Evolutionary conservation across 2,888 invertebrate genomes (phyloP).

Genomic region (Carabus problematicus): DNA sequence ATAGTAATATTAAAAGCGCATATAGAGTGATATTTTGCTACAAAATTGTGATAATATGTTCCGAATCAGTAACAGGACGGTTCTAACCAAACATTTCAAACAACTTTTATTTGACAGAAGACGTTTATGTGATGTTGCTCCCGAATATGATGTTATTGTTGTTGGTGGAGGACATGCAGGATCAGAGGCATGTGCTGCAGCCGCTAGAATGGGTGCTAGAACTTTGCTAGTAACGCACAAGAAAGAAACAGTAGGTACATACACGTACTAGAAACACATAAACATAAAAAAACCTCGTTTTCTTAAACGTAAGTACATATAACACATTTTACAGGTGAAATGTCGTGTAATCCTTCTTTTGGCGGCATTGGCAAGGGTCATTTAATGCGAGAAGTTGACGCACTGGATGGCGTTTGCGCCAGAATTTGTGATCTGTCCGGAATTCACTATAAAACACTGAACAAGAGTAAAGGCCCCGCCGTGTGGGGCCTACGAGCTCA

Average conservation of each 20-base stretch:
- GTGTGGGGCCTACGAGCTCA: constrained; percentile 90
- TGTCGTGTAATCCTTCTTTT: constrained; percentile 94
- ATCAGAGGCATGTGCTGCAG: constrained; percentile 83
- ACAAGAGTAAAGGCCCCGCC: constrained; percentile 82
- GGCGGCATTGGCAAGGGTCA: constrained; percentile 93
- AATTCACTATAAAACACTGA: constrained; percentile 81
- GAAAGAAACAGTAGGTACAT: constrained; percentile 76
- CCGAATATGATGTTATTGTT: constrained; percentile 75
- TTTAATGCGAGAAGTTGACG: constrained; percentile 86
- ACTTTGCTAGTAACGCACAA: constrained; percentile 87
- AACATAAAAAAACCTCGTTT: too few relatives aligned
- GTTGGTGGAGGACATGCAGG: constrained; percentile 94
- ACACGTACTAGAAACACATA: constrained; percentile 1
- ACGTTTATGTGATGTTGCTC: background rate
- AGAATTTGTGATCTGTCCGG: constrained; percentile 83
- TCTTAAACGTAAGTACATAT: too few relatives aligned
- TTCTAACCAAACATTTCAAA: too few relatives aligned
- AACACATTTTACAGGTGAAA: constrained; percentile 76
- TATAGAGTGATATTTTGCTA: too few relatives aligned
- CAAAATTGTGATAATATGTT: too few relatives aligned
- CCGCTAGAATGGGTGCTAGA: constrained; percentile 81
- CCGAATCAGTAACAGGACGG: too few relatives aligned
- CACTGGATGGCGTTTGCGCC: constrained; percentile 84
- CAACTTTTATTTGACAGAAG: background rate
- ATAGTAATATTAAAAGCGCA: too few relatives aligned